Base-by-base conservation (phyloP, 2,888 invertebrate genomes). In the Mythimna pallens region DNA sequence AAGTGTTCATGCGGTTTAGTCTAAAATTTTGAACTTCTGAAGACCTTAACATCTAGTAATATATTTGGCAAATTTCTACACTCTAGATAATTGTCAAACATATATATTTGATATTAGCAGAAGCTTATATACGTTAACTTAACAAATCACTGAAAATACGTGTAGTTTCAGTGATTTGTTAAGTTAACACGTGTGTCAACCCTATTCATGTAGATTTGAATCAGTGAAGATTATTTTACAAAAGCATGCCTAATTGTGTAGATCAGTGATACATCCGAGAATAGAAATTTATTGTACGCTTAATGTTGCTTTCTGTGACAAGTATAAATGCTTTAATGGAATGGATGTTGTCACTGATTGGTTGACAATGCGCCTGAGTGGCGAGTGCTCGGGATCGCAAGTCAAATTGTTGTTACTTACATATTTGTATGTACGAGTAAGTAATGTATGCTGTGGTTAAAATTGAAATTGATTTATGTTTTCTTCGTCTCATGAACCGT, bases 271-370 rank as follows among this genome's bases (percentile, higher is more conserved):
- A 67, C 68, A 63, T 73, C 72, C 52, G 62, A 68, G 70, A 76
- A 78, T 78, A 85, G 9, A 73, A 77, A 85, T 92, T 92, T 65
- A 94, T 93, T 92, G 91, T 89, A 87, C 88, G 89, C 89, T 90
- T 85, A 90, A 87, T 90, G 89, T 89, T 88, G 89, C 89, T 90
- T 84, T 90, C 87, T 90, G 89, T 89, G 92, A 90, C 89, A 90
- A 88, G 88, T 91, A 90, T 94, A 94, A 95, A 94, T 92, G 92
- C 91, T 90, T 91, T 93, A 95, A 95, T 95, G 92, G 84, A 89
- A 87, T 86, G 85, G 92, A 93, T 89, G 91, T 91, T 88, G 86
- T 87, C 84, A 88, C 91, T 91, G 94, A 96, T 96, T 95, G 95
- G 87, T 88, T 89, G 86, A 95, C 95, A 95, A 95, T 94, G 94